A percentile compares a stretch with the other conserved stretches of the same genome.
These are phyloP conservation scores for Laupala kohalensis DNA, from an alignment of 1,140 invertebrate genomes.

Conservation along the genomic window DNA sequence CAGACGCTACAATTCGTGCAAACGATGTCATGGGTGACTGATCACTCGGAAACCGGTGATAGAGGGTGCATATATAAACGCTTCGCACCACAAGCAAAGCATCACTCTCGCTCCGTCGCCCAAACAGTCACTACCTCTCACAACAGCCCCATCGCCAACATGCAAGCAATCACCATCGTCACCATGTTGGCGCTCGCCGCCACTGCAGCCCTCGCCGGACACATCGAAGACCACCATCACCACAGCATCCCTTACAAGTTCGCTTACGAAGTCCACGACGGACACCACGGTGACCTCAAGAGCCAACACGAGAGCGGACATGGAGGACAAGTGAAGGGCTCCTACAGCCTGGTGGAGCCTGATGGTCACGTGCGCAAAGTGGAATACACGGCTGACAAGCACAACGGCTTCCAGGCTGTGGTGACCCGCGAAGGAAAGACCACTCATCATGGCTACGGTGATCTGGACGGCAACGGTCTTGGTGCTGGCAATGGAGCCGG, in stretches of 20 bases:
- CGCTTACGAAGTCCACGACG: not conserved
- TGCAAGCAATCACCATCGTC: not conserved
- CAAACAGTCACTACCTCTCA: not conserved
- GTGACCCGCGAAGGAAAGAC: conserved; percentile 7
- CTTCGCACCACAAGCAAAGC: too few relatives aligned
- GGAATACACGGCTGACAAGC: conserved; percentile 5
- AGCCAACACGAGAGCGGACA: not conserved
- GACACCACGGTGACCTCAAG: not conserved
- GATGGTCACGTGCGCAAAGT: not conserved
- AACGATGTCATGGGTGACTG: too few relatives aligned
- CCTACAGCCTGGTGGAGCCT: conserved; percentile 1
- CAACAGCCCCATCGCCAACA: not conserved
- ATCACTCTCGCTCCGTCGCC: not conserved
- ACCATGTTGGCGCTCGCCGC: not conserved
- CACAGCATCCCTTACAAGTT: not conserved
- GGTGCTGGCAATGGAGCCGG: not conserved
- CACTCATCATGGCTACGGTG: conserved; percentile 23
- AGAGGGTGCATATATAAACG: too few relatives aligned
- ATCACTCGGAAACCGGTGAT: too few relatives aligned
- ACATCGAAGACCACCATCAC: not conserved
- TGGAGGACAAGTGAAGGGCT: not conserved
- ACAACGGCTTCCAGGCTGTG: conserved; percentile 3
- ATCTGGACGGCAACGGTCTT: conserved; percentile 6
- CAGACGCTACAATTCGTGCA: too few relatives aligned
- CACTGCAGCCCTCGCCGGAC: not conserved